phyloP scores from a whole-genome alignment of 2,113 vertebrate species.

The Sinocyclocheilus grahami region DNA sequence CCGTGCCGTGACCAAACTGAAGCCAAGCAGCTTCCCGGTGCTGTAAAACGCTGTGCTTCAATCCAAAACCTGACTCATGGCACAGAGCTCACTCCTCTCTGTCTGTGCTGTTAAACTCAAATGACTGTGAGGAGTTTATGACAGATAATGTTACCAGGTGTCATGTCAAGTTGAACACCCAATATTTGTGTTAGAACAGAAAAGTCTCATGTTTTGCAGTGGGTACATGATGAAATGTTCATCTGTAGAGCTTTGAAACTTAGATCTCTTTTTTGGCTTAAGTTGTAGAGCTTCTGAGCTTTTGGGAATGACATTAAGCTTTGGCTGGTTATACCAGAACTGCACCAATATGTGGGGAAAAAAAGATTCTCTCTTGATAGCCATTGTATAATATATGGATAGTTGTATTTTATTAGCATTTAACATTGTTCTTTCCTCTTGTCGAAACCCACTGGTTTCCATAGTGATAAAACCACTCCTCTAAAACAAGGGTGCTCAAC shows the following conservation, averaged over 20 bases:
- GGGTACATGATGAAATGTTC: neutral
- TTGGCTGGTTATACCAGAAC: neutral
- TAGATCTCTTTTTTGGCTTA: neutral
- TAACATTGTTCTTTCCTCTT: neutral
- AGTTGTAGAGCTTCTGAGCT: neutral
- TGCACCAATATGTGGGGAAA: neutral
- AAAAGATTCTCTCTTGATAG: neutral
- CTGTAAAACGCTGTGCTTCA: constrained; percentile 60
- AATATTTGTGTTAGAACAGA: neutral
- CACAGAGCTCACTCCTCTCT: constrained; percentile 14
- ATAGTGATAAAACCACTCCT: neutral
- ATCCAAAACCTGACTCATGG: constrained; percentile 49
- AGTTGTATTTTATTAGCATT: neutral
- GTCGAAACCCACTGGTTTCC: neutral
- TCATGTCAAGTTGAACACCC: neutral
- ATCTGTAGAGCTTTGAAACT: neutral
- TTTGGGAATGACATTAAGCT: neutral
- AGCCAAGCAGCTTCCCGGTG: constrained; percentile 60
- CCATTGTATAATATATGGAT: neutral
- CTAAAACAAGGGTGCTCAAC: neutral
- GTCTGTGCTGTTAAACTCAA: constrained; percentile 1
- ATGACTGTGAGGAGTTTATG: neutral
- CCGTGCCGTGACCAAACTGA: constrained; percentile 48
- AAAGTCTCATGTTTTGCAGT: neutral
- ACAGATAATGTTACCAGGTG: neutral